Percentiles rank a stretch among this genome's conserved stretches.
Evolutionary conservation across 2,113 vertebrate genomes (phyloP).

Genomic region (Xiphophorus couchianus): DNA sequence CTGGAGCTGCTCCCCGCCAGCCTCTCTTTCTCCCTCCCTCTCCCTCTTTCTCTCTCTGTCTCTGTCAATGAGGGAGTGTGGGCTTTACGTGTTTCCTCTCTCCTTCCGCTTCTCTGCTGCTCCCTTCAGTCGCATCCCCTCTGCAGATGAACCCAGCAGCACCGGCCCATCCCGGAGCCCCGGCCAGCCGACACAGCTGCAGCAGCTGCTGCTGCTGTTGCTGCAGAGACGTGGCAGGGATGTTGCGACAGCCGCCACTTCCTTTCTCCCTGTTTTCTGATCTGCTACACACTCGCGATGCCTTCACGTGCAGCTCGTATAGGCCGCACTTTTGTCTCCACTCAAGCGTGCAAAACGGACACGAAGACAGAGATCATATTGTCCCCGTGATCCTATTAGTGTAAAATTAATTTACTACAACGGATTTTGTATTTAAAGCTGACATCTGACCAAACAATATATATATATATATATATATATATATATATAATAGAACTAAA

Average conservation of each 20-base stretch:
- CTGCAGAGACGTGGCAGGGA: constrained; percentile 65
- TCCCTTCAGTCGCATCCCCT: constrained; percentile 54
- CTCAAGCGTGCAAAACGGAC: too few relatives aligned
- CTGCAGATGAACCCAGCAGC: constrained; percentile 15
- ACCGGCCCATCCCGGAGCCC: constrained; percentile 42
- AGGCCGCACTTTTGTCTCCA: too few relatives aligned
- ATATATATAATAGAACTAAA: too few relatives aligned
- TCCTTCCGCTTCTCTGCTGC: constrained; percentile 29
- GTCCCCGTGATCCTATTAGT: too few relatives aligned
- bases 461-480: too few relatives aligned
- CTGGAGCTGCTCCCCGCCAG: neutral
- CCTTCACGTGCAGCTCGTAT: constrained; percentile 45
- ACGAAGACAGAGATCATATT: too few relatives aligned
- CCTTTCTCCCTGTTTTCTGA: constrained; percentile 11
- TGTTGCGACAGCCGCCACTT: constrained; percentile 44
- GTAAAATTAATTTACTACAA: too few relatives aligned
- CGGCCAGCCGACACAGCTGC: constrained; percentile 11
- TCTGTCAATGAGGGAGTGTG: neutral
- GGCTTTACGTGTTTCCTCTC: constrained; percentile 48
- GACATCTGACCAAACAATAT: too few relatives aligned
- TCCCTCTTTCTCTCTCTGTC: too few relatives aligned
- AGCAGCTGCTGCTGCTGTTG: constrained; percentile 42
- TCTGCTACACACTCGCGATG: constrained; percentile 7
- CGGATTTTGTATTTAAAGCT: too few relatives aligned
- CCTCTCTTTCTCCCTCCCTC: too few relatives aligned